Evolutionary conservation across 2,797 vertebrate genomes (phyloP).

Genomic region (Darevskia nairensis): DNA sequence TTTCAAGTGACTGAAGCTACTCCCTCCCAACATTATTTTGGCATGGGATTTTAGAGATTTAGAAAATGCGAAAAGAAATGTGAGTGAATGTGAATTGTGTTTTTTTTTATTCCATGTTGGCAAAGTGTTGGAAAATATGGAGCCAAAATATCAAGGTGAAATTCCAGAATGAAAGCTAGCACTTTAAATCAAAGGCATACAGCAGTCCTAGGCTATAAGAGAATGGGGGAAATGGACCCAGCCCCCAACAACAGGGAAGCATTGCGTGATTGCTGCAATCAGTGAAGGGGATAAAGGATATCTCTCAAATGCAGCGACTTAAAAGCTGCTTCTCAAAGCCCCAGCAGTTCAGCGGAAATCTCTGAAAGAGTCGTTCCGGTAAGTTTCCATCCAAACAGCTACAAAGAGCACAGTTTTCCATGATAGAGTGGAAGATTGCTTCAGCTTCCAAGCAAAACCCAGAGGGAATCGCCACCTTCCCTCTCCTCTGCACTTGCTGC

Average conservation of each 20-base stretch:
- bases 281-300: neutral
- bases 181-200: neutral
- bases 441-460: constrained; percentile 60
- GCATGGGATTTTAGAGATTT: neutral
- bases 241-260: neutral
- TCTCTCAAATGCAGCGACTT: constrained; percentile 45
- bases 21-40: neutral
- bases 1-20: neutral
- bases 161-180: neutral
- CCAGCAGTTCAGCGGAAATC: constrained; percentile 67
- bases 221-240: neutral
- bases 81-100: too few species aligned
- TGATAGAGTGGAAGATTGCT: constrained; percentile 68
- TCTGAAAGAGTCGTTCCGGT: constrained; percentile 67
- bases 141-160: neutral
- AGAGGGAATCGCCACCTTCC: constrained; percentile 27
- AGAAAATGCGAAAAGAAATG: neutral
- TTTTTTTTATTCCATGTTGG: neutral
- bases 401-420: constrained; percentile 69
- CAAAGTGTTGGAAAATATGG: neutral
- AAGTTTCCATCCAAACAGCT: constrained; percentile 72
- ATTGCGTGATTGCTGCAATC: accelerated
- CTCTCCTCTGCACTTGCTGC: constrained; percentile 35
- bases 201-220: neutral
- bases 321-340: constrained; percentile 40